These are phyloP conservation scores for Drosophila parvula DNA, from an alignment of 1,140 invertebrate genomes.

Conservation along the genomic window DNA sequence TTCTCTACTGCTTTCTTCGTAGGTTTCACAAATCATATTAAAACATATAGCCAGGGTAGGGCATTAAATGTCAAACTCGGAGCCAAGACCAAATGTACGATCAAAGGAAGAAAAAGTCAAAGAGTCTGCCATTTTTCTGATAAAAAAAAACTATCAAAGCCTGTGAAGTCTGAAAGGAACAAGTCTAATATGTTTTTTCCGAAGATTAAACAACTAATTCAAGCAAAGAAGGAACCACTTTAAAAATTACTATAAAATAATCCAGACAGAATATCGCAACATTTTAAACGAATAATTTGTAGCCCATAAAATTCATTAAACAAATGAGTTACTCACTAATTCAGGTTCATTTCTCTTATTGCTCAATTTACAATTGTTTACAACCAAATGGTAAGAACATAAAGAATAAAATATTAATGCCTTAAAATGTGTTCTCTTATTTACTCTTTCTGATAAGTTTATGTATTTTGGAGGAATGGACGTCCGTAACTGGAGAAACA, in stretches of 20 bases:
- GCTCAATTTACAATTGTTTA: background rate
- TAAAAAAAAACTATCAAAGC: too few species aligned
- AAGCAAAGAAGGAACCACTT: too few species aligned
- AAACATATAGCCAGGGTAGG: too few species aligned
- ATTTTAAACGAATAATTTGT: background rate
- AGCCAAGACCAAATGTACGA: background rate
- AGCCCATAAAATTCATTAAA: background rate
- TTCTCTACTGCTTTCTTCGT: background rate
- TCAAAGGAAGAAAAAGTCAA: too few species aligned
- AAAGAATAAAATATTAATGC: conserved; percentile 21
- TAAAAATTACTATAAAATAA: background rate
- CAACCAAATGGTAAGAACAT: conserved; percentile 6
- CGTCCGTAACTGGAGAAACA: conserved; percentile 45
- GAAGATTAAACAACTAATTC: too few species aligned
- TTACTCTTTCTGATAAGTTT: conserved; percentile 15
- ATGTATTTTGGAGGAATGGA: conserved; percentile 16
- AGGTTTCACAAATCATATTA: too few species aligned
- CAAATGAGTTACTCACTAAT: background rate
- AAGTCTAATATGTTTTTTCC: background rate
- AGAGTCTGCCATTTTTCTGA: too few species aligned
- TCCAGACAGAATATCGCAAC: background rate
- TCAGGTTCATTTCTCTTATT: background rate
- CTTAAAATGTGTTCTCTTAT: conserved; percentile 37
- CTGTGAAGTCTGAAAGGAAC: background rate
- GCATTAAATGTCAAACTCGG: background rate